Evolutionary conservation across 2,797 vertebrate species (phyloP), one percentile per base, ranked within the genome.

Genomic region (Gymnodraco acuticeps): DNA sequence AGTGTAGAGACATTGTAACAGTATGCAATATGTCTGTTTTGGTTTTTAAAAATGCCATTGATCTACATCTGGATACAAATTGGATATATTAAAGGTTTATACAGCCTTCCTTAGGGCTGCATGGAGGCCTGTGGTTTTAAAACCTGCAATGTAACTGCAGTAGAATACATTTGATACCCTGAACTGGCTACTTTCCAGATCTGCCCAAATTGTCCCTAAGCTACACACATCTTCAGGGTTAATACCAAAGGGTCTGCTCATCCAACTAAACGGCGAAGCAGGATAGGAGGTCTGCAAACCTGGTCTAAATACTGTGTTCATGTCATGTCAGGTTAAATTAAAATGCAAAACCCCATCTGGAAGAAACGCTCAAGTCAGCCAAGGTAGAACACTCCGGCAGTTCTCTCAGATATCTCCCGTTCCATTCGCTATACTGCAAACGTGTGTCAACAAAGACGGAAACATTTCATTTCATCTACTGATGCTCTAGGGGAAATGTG

Each of bases 341-440:
- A 70, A 84, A 84, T 47, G 41, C 66, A 77, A 73, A 88, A 66
- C n/a, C 33, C 41, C 54, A 60, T 54, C 41, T 50, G 64, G 27
- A 42, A 73, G 75, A 77, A 52, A 33, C 0, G 33, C 53, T 67
- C 10, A 17, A 59, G 62, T 78, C 64, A 55, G 61, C 58, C 33
- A 13, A 15, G 10, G 45, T 43, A 33, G 38, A 53, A 31, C 0
- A 31, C 2, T 4, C 4, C 45, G 50, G 10, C 33, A 7, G 3
- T 10, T 68, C 68, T 48, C 62, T 66, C n/a, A 70, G 45, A 66
- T 64, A 46, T 53, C 47, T 75, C 14, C 15, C 7, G 4, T 62
- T 61, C 55, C 20, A 54, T 60, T 20, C 50, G 27, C 47, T 31
- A 8, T 19, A 41, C 45, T 50, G 54, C 16, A 41, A 33, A 54